Conservation (phyloP, 2,888 invertebrate species). For the Drosophila paramelanica region DNA sequence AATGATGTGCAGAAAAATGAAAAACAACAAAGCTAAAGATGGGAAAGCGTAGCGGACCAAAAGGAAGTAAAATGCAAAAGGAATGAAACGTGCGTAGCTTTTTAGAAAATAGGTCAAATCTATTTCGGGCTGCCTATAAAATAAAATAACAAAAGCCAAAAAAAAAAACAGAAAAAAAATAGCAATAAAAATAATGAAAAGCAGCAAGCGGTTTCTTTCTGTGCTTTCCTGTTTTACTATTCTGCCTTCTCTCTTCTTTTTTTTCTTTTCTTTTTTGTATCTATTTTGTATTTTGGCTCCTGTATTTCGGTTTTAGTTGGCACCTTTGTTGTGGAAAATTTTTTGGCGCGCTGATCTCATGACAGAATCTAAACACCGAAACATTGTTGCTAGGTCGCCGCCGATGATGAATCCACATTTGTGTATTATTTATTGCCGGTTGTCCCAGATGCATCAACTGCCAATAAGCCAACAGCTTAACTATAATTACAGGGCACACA, state of each 20-base stretch:
- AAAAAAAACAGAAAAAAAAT: conserved; percentile 7
- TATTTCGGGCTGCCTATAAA: conserved; percentile 56
- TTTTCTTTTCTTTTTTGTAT: conserved; percentile 11
- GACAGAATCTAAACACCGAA: conserved; percentile 12
- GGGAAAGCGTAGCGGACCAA: conserved; percentile 10
- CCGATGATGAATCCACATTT: conserved; percentile 17
- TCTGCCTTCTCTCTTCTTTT: conserved; percentile 1
- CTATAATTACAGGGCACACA: conserved; percentile 11
- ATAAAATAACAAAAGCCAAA: conserved; percentile 37
- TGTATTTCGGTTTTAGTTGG: conserved; percentile 37
- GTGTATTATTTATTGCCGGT: neutral
- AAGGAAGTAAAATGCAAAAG: conserved; percentile 31
- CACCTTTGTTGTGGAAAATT: conserved; percentile 65
- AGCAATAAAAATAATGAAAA: conserved; percentile 52
- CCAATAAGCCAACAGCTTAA: conserved; percentile 4
- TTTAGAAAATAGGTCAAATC: conserved; percentile 75
- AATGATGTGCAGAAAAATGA: conserved; percentile 25
- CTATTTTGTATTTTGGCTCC: conserved; percentile 42
- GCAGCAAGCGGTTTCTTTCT: conserved; percentile 49
- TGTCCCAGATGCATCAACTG: conserved; percentile 23
- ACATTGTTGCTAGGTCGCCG: conserved; percentile 54
- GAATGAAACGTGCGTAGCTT: conserved; percentile 55
- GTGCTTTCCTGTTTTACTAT: conserved; percentile 33
- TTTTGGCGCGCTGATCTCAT: conserved; percentile 66
- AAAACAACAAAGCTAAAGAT: neutral